Conservation (phyloP, 2,888 invertebrate genomes). For the Heliconius aoede region DNA sequence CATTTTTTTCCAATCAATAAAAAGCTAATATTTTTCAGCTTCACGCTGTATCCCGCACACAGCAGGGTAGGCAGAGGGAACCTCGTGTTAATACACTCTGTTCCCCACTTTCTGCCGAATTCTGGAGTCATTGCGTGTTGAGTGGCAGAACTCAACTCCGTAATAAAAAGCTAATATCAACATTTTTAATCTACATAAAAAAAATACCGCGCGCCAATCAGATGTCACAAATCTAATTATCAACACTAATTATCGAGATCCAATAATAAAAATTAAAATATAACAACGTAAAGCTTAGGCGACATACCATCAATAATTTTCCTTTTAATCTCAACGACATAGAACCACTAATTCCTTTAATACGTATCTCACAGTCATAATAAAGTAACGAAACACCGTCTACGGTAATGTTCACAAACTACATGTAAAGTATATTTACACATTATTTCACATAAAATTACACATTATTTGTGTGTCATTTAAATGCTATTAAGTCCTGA, state of each 20-base stretch:
- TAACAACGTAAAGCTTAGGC: constrained; percentile 25
- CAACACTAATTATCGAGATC: constrained; percentile 46
- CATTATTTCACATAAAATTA: constrained; percentile 39
- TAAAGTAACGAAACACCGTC: constrained; percentile 17
- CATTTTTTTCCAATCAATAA: constrained; percentile 5
- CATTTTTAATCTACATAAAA: constrained; percentile 31
- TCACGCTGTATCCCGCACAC: too few relatives aligned
- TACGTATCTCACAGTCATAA: constrained; percentile 42
- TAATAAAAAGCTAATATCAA: constrained; percentile 13
- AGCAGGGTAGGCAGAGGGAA: too few relatives aligned
- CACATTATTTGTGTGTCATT: constrained; percentile 29
- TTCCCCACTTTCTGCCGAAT: too few relatives aligned
- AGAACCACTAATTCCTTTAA: constrained; percentile 48
- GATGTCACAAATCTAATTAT: constrained; percentile 50
- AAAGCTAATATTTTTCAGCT: constrained; percentile 19
- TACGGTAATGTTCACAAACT: constrained; percentile 14
- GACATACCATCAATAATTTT: constrained; percentile 52
- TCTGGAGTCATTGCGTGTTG: too few relatives aligned
- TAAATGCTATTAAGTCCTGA: constrained; percentile 27
- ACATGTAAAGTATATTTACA: constrained; percentile 30
- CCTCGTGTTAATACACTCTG: too few relatives aligned
- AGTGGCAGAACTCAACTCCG: too few relatives aligned
- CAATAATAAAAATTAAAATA: constrained; percentile 39
- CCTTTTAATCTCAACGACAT: constrained; percentile 47
- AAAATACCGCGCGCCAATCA: constrained; percentile 43